These are phyloP conservation scores for Origma solitaria DNA, from an alignment of 2,113 vertebrate species.

Conservation along the genomic window DNA sequence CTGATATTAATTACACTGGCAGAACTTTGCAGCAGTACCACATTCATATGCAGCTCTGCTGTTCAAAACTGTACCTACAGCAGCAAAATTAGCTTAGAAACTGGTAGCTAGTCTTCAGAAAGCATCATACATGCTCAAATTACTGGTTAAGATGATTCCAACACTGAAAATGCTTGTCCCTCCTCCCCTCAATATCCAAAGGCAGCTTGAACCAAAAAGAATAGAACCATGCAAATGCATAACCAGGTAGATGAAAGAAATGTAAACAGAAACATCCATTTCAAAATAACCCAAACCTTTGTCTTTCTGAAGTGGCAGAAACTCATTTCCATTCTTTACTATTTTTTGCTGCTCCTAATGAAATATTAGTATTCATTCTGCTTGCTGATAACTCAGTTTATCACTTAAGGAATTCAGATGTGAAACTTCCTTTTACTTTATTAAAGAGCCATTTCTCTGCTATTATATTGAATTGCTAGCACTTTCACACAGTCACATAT, in stretches of 20 bases:
- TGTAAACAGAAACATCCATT: not conserved
- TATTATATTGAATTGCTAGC: not conserved
- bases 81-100: not conserved
- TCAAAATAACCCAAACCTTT: not conserved
- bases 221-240: not conserved
- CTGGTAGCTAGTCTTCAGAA: not conserved
- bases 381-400: not conserved
- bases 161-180: not conserved
- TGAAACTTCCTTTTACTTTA: not conserved
- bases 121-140: rapidly evolving
- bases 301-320: not conserved
- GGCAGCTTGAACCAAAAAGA: not conserved
- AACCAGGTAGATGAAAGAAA: not conserved
- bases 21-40: not conserved
- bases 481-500: not conserved
- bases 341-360: not conserved
- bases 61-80: not conserved
- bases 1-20: not conserved
- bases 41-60: not conserved
- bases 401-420: not conserved
- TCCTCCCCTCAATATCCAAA: not conserved
- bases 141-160: not conserved
- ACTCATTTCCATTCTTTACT: not conserved
- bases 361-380: not conserved
- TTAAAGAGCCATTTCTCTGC: not conserved